Conservation (phyloP, 2,113 vertebrate genomes). For the Pantherophis guttatus region DNA sequence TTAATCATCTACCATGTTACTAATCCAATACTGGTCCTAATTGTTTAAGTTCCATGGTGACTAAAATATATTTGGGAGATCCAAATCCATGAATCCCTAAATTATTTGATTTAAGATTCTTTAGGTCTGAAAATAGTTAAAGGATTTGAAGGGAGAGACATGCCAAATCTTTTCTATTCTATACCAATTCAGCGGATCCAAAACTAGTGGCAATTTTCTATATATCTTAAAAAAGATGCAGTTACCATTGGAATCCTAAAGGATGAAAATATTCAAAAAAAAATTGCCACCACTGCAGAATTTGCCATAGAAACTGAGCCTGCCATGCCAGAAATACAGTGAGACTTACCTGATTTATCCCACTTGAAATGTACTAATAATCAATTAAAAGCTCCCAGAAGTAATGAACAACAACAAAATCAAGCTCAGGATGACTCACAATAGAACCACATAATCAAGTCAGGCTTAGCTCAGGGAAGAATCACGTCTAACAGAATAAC, state of each 20-base stretch:
- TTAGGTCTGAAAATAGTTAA: neutral
- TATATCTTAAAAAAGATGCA: neutral
- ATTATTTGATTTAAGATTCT: neutral
- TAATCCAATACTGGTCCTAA: neutral
- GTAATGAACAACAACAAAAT: neutral
- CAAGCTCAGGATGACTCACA: neutral
- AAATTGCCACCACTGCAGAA: neutral
- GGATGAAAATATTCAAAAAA: too few species aligned
- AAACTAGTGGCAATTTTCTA: neutral
- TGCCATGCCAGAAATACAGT: neutral
- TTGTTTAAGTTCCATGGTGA: neutral
- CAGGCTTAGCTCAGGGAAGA: neutral
- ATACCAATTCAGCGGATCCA: neutral
- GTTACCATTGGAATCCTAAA: neutral
- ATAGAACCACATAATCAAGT: neutral
- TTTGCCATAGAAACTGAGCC: neutral
- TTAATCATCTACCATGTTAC: neutral
- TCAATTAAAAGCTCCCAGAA: neutral
- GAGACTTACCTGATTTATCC: neutral
- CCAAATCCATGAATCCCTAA: neutral
- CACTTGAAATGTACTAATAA: too few species aligned
- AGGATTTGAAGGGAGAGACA: neutral
- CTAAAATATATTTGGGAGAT: neutral
- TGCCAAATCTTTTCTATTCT: neutral
- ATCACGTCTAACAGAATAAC: neutral